Conservation (phyloP, 2,888 invertebrate genomes). For the Aspidapion aeneum region DNA sequence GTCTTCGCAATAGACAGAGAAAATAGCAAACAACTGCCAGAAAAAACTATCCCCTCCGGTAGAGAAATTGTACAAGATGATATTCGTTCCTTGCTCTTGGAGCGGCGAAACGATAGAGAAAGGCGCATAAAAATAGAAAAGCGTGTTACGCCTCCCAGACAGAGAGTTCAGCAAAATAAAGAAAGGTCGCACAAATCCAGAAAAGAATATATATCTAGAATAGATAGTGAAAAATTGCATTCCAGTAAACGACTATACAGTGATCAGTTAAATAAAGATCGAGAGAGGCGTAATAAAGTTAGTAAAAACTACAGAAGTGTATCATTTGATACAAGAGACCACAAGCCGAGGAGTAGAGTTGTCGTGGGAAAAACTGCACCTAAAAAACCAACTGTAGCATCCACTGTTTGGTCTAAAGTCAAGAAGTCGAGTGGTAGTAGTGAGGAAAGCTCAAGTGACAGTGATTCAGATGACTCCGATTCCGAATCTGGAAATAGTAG, state of each 20-base stretch:
- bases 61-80: constrained; percentile 16
- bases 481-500: constrained; percentile 19
- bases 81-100: constrained; percentile 2
- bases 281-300: constrained; percentile 12
- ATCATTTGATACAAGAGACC: constrained; percentile 13
- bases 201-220: constrained; percentile 1
- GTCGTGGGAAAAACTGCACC: constrained; percentile 42
- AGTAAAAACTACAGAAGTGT: constrained; percentile 21
- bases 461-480: constrained; percentile 23
- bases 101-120: constrained; percentile 11
- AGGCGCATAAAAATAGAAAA: constrained; percentile 10
- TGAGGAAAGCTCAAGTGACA: constrained; percentile 21
- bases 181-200: constrained; percentile 7
- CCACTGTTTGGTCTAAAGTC: constrained; percentile 43
- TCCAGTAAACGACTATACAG: constrained; percentile 29
- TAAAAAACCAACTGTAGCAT: constrained; percentile 42
- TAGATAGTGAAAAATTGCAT: constrained; percentile 1
- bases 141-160: constrained; percentile 11
- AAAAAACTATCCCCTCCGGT: constrained; percentile 9
- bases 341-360: constrained; percentile 44
- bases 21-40: constrained; percentile 10
- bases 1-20: constrained; percentile 35
- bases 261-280: constrained; percentile 23
- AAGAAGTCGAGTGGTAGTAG: constrained; percentile 19
- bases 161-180: no score